phyloP scores from a whole-genome alignment of 1,140 invertebrate genomes.

The Caerostris extrusa region DNA sequence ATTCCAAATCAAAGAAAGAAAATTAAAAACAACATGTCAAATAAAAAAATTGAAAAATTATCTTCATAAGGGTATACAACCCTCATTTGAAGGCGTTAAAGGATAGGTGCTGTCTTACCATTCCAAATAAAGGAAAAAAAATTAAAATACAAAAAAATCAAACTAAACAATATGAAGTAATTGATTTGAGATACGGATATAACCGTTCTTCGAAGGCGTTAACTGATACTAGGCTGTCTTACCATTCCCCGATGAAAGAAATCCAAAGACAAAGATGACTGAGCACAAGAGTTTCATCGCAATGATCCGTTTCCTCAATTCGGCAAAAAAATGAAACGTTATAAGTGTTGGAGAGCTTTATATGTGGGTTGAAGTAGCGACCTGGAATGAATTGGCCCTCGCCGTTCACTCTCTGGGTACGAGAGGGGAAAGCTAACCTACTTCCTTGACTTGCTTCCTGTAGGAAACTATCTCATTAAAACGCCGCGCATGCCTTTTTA shows the following conservation, averaged over 20 bases:
- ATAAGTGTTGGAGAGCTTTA: slow-evolving; percentile 74
- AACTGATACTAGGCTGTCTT: slow-evolving; percentile 7
- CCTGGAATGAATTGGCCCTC: slow-evolving; percentile 56
- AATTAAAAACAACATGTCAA: too few relatives aligned
- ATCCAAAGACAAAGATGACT: slow-evolving; percentile 69
- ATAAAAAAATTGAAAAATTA: too few relatives aligned
- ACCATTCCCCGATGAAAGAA: slow-evolving; percentile 68
- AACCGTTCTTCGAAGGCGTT: background rate
- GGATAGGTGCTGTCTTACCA: too few relatives aligned
- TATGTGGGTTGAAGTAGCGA: slow-evolving; percentile 72
- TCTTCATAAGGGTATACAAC: too few relatives aligned
- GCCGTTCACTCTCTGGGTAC: slow-evolving; percentile 65
- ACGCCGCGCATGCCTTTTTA: slow-evolving; percentile 38
- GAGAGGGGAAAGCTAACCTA: slow-evolving; percentile 76
- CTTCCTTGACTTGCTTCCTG: slow-evolving; percentile 72
- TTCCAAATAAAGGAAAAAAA: too few relatives aligned
- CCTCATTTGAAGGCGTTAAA: too few relatives aligned
- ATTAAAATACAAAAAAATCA: too few relatives aligned
- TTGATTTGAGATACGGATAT: background rate
- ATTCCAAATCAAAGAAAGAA: too few relatives aligned
- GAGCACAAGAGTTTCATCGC: slow-evolving; percentile 59
- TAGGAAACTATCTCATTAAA: slow-evolving; percentile 70
- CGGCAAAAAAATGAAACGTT: slow-evolving; percentile 65
- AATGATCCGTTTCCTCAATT: slow-evolving; percentile 60
- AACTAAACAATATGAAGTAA: too few relatives aligned